phyloP scores from a whole-genome alignment of 2,888 invertebrate genomes.

The Caprella mutica region DNA sequence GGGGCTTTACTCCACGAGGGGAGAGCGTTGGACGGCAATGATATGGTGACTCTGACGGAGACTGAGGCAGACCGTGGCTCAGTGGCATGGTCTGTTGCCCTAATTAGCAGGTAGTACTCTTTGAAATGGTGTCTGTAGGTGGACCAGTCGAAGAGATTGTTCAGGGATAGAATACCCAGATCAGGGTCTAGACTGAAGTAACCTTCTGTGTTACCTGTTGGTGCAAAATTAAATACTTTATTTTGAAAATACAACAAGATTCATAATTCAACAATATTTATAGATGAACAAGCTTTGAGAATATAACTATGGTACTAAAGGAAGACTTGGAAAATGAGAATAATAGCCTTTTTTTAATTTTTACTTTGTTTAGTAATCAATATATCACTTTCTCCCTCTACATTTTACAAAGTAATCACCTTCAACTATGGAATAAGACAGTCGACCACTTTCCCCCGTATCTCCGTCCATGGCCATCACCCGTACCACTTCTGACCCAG shows the following conservation, averaged over 20 bases:
- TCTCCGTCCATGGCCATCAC: constrained; percentile 72
- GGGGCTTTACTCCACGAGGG: constrained; percentile 44
- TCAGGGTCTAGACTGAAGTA: constrained; percentile 68
- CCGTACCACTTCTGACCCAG: constrained; percentile 60
- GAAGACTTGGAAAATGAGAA: too few relatives aligned
- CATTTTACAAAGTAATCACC: constrained; percentile 37
- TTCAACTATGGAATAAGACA: constrained; percentile 68
- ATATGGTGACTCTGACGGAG: constrained; percentile 72
- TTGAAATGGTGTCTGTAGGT: too few relatives aligned
- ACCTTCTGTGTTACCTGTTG: constrained; percentile 77
- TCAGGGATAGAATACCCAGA: constrained; percentile 53
- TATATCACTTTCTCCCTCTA: too few relatives aligned
- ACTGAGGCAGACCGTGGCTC: constrained; percentile 57
- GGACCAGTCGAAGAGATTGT: constrained; percentile 45
- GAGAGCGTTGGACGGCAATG: constrained; percentile 77
- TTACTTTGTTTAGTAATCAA: too few relatives aligned
- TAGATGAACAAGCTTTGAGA: too few relatives aligned
- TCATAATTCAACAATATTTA: too few relatives aligned
- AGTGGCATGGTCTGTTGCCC: constrained; percentile 68
- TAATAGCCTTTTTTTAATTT: too few relatives aligned
- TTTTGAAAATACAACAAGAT: too few relatives aligned
- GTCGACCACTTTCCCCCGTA: constrained; percentile 63
- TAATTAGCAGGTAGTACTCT: constrained; percentile 72
- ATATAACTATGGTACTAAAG: too few relatives aligned
- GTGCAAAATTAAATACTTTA: too few relatives aligned